A percentile compares a stretch with the other conserved stretches of the same genome.
These are phyloP conservation scores for Drosophila pectinifera DNA, from an alignment of 1,140 invertebrate species.

Conservation along the genomic window DNA sequence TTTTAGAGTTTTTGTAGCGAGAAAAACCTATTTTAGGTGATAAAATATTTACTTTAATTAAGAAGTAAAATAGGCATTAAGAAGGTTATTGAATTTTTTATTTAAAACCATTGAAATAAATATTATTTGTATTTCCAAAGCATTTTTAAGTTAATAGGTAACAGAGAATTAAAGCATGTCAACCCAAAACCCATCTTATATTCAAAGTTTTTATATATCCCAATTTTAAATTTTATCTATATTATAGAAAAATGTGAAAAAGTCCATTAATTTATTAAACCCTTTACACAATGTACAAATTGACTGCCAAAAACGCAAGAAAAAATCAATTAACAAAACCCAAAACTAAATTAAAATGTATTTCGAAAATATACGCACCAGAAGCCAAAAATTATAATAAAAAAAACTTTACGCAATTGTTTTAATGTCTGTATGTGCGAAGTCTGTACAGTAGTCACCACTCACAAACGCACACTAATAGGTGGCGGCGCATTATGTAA, in stretches of 20 bases:
- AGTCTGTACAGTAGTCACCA: constrained; percentile 27
- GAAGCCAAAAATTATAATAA: constrained; percentile 29
- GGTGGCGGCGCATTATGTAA: constrained; percentile 52
- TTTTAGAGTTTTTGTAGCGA: background rate
- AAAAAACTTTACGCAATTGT: constrained; percentile 48
- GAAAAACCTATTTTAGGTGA: background rate
- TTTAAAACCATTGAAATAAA: too few species aligned
- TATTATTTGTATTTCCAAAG: too few species aligned
- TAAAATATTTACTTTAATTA: too few species aligned
- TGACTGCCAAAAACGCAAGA: constrained; percentile 54
- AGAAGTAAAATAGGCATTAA: too few species aligned
- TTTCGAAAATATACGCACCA: constrained; percentile 65
- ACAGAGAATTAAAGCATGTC: background rate
- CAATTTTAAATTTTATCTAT: too few species aligned
- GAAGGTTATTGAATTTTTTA: too few species aligned
- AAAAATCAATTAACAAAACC: constrained; percentile 33
- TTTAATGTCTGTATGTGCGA: constrained; percentile 8
- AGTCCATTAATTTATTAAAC: background rate
- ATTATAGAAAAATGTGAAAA: too few species aligned
- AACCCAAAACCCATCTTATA: too few species aligned
- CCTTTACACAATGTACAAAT: constrained; percentile 55
- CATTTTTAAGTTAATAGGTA: background rate
- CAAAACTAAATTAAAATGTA: constrained; percentile 38
- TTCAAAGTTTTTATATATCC: too few species aligned
- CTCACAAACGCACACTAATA: constrained; percentile 7